Percentiles rank a stretch among this genome's conserved stretches.
Evolutionary conservation across 2,797 vertebrate species (phyloP).

Genomic region (Serranus cabrilla): DNA sequence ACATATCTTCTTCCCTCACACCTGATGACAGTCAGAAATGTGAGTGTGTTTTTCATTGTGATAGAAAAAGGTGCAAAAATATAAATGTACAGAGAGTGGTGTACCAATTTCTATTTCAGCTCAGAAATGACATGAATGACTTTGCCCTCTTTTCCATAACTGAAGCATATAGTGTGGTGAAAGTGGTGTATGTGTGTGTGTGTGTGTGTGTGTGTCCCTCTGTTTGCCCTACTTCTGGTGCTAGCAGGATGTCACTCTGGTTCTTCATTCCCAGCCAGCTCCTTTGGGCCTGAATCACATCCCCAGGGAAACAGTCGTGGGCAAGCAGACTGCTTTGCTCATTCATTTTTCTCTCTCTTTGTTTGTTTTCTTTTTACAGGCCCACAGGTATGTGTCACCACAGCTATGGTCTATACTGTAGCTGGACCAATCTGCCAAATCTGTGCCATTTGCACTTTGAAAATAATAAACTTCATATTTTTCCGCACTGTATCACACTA

Average conservation of each 20-base stretch:
- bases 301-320: conserved; percentile 40
- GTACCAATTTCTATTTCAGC: conserved; percentile 53
- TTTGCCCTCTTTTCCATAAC: conserved; percentile 68
- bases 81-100: conserved; percentile 41
- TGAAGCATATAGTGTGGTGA: conserved; percentile 52
- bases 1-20: conserved; percentile 53
- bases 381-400: conserved; percentile 3
- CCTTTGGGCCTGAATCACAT: conserved; percentile 51
- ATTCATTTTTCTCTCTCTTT: conserved; percentile 1
- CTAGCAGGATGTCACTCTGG: conserved; percentile 65
- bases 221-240: conserved; percentile 74
- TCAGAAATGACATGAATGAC: conserved; percentile 54
- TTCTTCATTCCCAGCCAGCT: conserved; percentile 61
- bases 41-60: conserved; percentile 29
- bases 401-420: background rate
- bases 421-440: too few species aligned
- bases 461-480: too few species aligned
- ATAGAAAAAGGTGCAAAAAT: conserved; percentile 39
- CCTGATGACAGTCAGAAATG: conserved; percentile 60
- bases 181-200: conserved; percentile 36
- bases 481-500: too few species aligned
- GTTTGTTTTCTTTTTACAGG: conserved; percentile 3
- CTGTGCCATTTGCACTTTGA: too few species aligned
- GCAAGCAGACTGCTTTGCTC: conserved; percentile 16
- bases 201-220: conserved; percentile 35